Evolutionary conservation across 2,888 invertebrate species (phyloP), one percentile per base, ranked within the genome.

Genomic region (Cheiracanthium punctorium): DNA sequence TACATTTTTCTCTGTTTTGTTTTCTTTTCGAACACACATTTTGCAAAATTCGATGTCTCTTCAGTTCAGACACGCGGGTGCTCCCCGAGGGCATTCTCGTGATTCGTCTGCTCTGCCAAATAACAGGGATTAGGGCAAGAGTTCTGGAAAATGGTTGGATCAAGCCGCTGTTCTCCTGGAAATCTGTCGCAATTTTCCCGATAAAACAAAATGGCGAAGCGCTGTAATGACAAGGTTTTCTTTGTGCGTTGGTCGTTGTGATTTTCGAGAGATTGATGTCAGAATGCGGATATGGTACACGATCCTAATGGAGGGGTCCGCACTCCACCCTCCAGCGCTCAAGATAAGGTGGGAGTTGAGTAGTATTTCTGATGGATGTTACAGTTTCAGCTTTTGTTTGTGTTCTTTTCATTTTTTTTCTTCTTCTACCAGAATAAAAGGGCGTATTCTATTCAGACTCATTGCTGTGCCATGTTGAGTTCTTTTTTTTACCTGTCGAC

Each of bases 81-180:
- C 70, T n/a, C n/a, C n/a, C n/a, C 30, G 33, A n/a, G 24, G 24
- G 24, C 14, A 30, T n/a, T 37, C 41, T 37, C 33, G 0, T 70
- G 41, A 24, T n/a, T 10, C 70, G 41, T 20, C 30, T 20, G n/a
- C n/a, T 29, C 7, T 37, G 20, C 41, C 70, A 24, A 24, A 71
- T 73, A 43, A 28, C 33, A 74, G 69, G 67, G 29, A 67, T 52
- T 43, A 58, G 41, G 30, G 43, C n/a, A 32, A 10, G n/a, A n/a
- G n/a, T 75, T 82, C 82, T 41, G 41, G 17, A 41, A 70, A n/a
- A 71, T 52, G 52, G 37, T 58, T 70, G 33, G 58, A 24, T 58
- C 24, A 58, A 10, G 24, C n/a, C n/a, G 14, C 29, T n/a, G n/a
- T 65, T 65, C 65, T 20, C 65, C 30, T 8, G 24, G 14, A 28